Evolutionary conservation across 2,797 vertebrate species (phyloP).

Genomic region (Etheostoma perlongum): DNA sequence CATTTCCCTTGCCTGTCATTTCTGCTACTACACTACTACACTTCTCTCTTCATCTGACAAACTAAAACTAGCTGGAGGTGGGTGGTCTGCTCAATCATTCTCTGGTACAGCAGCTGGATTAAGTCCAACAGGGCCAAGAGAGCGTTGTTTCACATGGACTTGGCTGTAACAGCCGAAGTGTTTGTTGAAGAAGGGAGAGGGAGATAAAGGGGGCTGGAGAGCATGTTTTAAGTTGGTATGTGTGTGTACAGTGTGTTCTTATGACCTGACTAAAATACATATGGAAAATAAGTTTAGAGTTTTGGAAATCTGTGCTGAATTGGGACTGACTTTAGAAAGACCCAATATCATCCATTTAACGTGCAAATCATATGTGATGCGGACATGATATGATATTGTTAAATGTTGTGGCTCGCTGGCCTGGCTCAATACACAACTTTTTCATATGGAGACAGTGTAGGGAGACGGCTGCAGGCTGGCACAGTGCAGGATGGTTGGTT

Average conservation of each 20-base stretch:
- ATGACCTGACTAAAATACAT: background rate
- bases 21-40: background rate
- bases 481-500: too few species aligned
- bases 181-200: conserved; percentile 33
- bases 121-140: conserved; percentile 33
- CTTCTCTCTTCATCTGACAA: conserved; percentile 14
- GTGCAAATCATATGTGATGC: too few species aligned
- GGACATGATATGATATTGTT: too few species aligned
- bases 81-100: conserved; percentile 44
- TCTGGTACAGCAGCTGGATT: conserved; percentile 39
- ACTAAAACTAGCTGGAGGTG: conserved; percentile 40
- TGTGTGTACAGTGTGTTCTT: conserved; percentile 4
- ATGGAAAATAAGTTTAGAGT: background rate
- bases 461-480: too few species aligned
- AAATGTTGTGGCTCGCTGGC: too few species aligned
- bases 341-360: too few species aligned
- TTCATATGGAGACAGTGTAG: too few species aligned
- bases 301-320: too few species aligned
- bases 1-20: background rate
- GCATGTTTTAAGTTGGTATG: conserved; percentile 24
- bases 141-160: conserved; percentile 20
- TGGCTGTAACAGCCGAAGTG: background rate
- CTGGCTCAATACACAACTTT: too few species aligned
- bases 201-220: conserved; percentile 33
- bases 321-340: too few species aligned